Conservation (phyloP, 2,113 vertebrate genomes). For the Thryonomys swinderianus region DNA sequence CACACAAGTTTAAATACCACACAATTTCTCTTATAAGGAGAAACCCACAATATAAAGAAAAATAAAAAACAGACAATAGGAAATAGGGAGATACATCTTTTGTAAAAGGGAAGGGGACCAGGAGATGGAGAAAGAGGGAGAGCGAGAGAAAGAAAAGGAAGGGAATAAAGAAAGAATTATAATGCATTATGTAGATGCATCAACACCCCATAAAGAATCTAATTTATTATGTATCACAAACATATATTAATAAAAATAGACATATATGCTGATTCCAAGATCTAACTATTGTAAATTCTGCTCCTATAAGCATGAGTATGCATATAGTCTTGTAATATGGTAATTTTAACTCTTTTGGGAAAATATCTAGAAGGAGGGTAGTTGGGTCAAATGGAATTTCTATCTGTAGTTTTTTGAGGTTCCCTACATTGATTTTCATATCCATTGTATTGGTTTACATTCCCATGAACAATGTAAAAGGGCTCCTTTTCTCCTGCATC, state of each 20-base stretch:
- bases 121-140: neutral
- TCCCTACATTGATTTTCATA: neutral
- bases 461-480: neutral
- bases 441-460: neutral
- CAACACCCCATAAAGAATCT: neutral
- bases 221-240: neutral
- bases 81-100: neutral
- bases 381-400: neutral
- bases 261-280: neutral
- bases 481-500: neutral
- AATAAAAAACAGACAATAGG: neutral
- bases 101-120: neutral
- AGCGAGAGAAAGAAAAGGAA: neutral
- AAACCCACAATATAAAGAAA: neutral
- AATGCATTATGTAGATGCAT: neutral
- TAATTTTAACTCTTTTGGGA: neutral
- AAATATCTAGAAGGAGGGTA: neutral
- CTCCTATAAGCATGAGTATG: neutral
- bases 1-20: neutral
- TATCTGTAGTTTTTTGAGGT: neutral
- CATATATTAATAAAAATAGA: neutral
- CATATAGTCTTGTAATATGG: neutral
- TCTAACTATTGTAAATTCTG: neutral
- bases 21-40: neutral
- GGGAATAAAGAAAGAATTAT: neutral